phyloP scores from a whole-genome alignment of 2,113 vertebrate genomes.

The Actenoides hombroni region DNA sequence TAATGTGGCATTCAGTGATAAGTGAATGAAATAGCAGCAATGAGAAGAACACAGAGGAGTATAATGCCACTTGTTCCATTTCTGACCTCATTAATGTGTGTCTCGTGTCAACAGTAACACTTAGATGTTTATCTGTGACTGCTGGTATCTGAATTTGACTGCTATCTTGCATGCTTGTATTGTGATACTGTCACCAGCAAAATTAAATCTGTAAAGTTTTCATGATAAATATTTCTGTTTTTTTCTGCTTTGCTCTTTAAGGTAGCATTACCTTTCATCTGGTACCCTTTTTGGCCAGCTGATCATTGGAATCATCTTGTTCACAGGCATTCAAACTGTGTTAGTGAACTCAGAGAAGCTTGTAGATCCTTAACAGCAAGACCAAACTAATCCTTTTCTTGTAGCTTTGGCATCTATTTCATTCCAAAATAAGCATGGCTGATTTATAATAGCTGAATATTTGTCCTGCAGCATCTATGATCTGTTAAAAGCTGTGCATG shows the following conservation, averaged over 20 bases:
- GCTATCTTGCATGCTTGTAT: neutral
- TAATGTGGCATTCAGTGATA: neutral
- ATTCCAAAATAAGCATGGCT: neutral
- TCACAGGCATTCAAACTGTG: neutral
- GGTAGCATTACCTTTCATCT: neutral
- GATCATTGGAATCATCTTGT: neutral
- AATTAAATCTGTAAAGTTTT: neutral
- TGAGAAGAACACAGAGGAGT: neutral
- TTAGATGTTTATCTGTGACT: neutral
- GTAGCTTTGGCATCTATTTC: neutral
- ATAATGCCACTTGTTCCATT: neutral
- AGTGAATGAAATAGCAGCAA: neutral
- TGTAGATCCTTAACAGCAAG: neutral
- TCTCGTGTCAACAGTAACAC: neutral
- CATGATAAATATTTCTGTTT: neutral
- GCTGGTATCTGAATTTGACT: neutral
- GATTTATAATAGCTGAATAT: neutral
- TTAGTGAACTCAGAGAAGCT: neutral
- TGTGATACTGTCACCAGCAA: neutral
- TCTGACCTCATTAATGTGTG: neutral
- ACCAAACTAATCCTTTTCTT: neutral
- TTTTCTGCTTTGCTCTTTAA: neutral
- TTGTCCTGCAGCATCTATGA: neutral
- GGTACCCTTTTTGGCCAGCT: neutral
- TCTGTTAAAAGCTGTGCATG: neutral